Conservation (phyloP, 2,113 vertebrate species). For the Stictonetta naevosa region DNA sequence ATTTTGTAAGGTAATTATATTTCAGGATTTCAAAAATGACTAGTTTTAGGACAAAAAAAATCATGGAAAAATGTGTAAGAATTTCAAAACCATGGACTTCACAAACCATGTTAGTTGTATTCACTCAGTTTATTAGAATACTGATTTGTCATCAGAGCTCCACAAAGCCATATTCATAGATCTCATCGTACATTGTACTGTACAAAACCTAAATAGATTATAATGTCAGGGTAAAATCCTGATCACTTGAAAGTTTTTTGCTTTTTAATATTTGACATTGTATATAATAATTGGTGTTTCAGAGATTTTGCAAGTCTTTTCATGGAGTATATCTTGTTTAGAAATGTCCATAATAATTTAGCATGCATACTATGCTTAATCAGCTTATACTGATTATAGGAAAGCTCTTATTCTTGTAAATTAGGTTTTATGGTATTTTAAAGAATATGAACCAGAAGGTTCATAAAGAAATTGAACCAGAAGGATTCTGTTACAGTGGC, state of each 20-base stretch:
- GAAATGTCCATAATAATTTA: background rate
- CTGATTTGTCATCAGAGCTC: background rate
- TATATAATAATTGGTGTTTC: background rate
- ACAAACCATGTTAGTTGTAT: background rate
- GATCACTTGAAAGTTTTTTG: background rate
- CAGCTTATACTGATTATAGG: background rate
- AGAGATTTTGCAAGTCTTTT: background rate
- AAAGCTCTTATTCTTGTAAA: conserved; percentile 22
- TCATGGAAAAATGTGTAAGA: background rate
- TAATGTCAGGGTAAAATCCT: background rate
- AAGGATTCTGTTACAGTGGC: background rate
- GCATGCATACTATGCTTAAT: background rate
- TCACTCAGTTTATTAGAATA: background rate
- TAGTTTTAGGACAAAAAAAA: background rate
- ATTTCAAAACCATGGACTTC: background rate
- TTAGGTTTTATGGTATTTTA: background rate
- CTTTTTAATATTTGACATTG: background rate
- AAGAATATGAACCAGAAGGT: background rate
- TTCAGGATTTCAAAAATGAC: background rate
- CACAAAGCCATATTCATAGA: background rate
- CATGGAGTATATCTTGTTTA: background rate
- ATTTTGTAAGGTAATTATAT: background rate
- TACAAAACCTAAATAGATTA: background rate
- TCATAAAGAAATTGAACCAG: background rate
- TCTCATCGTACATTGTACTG: background rate